Base-by-base conservation (phyloP, 2,113 vertebrate species). In the Platysternon megacephalum region DNA sequence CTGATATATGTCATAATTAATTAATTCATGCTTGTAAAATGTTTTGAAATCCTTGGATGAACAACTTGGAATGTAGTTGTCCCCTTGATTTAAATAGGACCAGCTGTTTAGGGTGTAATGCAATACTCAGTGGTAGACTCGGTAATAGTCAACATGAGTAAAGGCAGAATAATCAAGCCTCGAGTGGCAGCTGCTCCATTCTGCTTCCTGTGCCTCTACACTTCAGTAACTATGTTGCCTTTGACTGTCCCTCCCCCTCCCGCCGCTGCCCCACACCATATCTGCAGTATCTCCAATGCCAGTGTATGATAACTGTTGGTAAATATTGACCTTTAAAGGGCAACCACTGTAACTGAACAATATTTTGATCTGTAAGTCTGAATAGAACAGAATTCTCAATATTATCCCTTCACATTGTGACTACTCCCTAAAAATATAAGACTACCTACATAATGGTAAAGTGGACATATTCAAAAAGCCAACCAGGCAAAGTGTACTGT, bases 101-200 rank as follows among this genome's bases (percentile, higher is more conserved):
- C 44, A 0, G 1, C 29, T 87, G 46, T 46, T 51, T 76, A 11
- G 12, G 19, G 19, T 84, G 29, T 84, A 24, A 39, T 26, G 19
- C 1, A 68, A 28, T 21, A 68, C 5, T 11, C 87, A 86, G 11
- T 39, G 9, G 16, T 56, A 28, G 3, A 58, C 87, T 84, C 78
- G 6, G 51, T 24, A 58, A 1, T 9, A 9, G 1, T 89, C n/a
- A 8, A 9, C 88, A 10, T 0, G 1, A 42, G 0, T 39, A 22
- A 84, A 86, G 21, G 24, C 8, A 84, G 11, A 5, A 80, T 1
- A 6, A 24, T 84, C 82, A 8, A 6, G 14, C 48, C 46, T 76
- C n/a, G 56, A 79, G 2, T 2, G 79, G 5, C 76, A 51, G 39
- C 82, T 5, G 17, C 78, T 22, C 24, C 79, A 21, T 0, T 0